Base-by-base conservation (phyloP, 2,888 invertebrate genomes). In the Scelioninae gen. 2 region DNA sequence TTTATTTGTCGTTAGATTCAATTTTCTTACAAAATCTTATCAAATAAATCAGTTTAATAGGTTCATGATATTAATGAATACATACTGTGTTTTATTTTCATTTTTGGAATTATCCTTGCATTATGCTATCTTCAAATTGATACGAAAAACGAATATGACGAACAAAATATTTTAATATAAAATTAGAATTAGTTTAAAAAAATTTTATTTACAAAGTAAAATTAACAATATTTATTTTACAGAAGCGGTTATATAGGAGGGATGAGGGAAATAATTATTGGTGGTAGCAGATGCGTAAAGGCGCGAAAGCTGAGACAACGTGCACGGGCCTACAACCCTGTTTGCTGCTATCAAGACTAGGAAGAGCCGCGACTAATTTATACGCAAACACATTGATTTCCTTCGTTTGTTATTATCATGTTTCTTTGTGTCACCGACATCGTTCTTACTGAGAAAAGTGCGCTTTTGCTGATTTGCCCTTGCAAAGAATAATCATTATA, bases 251-350 rank as follows among this genome's bases (percentile, higher is more conserved):
- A 78, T 76, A 80, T 77, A 80, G 77, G 79, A 77, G 75, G 78
- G 77, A 79, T 78, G 78, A 80, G 77, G 74, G 79, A 77, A 80
- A 74, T 79, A 80, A 77, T 82, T 80, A 81, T 80, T 84, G 84
- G 81, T 83, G 81, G 80, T 82, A 82, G 82, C 82, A 80, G 81
- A 81, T 84, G 83, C 79, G 79, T 77, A 74, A 81, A 73, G 73
- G 82, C 81, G 81, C 83, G 82, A 81, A 81, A 82, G 76, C 78
- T 79, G 80, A 82, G 83, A 83, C 82, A 83, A 82, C 80, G 79
- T 81, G 81, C 83, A 79, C 79, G 81, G 81, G 81, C 79, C 79
- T 80, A 78, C 80, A 81, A 83, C 78, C 82, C 83, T 80, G 80
- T 82, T 79, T 79, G 77, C 81, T 83, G 77, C 78, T 77, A 80